phyloP scores from a whole-genome alignment of 2,888 invertebrate species.

The Agriotes lineatus region DNA sequence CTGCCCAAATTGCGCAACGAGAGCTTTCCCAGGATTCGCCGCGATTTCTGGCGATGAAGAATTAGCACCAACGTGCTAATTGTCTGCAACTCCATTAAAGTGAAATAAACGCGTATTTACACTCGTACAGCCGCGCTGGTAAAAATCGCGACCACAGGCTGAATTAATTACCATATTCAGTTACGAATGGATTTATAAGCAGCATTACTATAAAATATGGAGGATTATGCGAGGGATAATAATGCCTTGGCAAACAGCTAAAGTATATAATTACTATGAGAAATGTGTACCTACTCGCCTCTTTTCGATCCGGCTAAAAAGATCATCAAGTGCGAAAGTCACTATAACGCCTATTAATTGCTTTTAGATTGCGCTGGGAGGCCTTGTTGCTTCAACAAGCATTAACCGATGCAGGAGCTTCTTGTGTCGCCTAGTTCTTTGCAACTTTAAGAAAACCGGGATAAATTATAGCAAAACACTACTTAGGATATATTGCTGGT shows the following conservation, averaged over 20 bases:
- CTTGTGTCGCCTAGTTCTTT: too few relatives aligned
- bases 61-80: constrained; percentile 51
- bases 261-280: constrained; percentile 1
- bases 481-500: too few relatives aligned
- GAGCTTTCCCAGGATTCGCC: constrained; percentile 10
- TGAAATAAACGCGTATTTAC: constrained; percentile 50
- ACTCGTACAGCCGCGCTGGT: constrained; percentile 25
- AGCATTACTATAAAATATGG: constrained; percentile 20
- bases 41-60: constrained; percentile 21
- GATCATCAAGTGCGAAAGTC: constrained; percentile 10
- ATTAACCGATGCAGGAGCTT: too few relatives aligned
- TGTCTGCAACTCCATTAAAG: constrained; percentile 49
- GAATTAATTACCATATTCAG: constrained; percentile 24
- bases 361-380: constrained; percentile 12
- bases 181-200: constrained; percentile 20
- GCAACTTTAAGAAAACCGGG: too few relatives aligned
- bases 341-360: constrained; percentile 10
- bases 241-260: constrained; percentile 10
- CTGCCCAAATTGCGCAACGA: too few relatives aligned
- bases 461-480: too few relatives aligned
- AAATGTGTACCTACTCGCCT: not conserved
- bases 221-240: constrained; percentile 14
- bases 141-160: constrained; percentile 3
- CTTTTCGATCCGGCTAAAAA: constrained; percentile 6
- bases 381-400: constrained; percentile 4